A percentile compares a stretch with the other conserved stretches of the same genome.
phyloP scores from a whole-genome alignment of 2,888 invertebrate genomes.

The Pteria penguin region DNA sequence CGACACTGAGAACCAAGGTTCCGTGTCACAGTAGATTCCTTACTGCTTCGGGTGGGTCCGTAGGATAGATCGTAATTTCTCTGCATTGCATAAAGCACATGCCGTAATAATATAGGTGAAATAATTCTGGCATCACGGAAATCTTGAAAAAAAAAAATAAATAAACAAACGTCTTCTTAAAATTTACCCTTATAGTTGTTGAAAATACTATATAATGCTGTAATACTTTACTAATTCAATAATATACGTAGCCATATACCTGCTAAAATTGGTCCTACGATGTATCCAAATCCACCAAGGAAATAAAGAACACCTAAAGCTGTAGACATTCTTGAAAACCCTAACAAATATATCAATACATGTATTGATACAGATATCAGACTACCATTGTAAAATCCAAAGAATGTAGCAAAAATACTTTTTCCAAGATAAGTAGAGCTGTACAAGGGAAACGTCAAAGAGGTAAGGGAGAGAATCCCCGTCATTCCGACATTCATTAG shows the following conservation, averaged over 20 bases:
- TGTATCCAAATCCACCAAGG: slow-evolving; percentile 51
- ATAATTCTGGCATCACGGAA: no score
- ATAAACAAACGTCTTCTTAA: no score
- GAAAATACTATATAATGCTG: neutral
- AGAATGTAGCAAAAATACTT: slow-evolving; percentile 44
- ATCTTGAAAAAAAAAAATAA: no score
- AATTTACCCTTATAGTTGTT: no score
- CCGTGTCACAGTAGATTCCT: no score
- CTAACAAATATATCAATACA: slow-evolving; percentile 50
- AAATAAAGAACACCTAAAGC: slow-evolving; percentile 53
- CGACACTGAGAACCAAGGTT: no score
- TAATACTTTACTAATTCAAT: no score
- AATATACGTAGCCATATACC: slow-evolving; percentile 40
- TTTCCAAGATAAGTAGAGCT: slow-evolving; percentile 48
- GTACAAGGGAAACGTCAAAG: slow-evolving; percentile 53
- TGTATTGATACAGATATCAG: slow-evolving; percentile 54
- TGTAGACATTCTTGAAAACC: slow-evolving; percentile 47
- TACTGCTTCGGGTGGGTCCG: no score
- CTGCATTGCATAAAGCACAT: no score
- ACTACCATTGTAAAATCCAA: slow-evolving; percentile 56
- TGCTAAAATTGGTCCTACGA: slow-evolving; percentile 51
- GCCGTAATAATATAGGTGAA: no score
- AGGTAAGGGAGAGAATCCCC: slow-evolving; percentile 50
- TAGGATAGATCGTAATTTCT: no score
- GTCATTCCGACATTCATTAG: slow-evolving; percentile 51